Percentiles rank a stretch among this genome's conserved stretches.
These are phyloP conservation scores for Spinus olivaceus DNA, from an alignment of 2,797 vertebrate genomes.

Conservation along the genomic window DNA sequence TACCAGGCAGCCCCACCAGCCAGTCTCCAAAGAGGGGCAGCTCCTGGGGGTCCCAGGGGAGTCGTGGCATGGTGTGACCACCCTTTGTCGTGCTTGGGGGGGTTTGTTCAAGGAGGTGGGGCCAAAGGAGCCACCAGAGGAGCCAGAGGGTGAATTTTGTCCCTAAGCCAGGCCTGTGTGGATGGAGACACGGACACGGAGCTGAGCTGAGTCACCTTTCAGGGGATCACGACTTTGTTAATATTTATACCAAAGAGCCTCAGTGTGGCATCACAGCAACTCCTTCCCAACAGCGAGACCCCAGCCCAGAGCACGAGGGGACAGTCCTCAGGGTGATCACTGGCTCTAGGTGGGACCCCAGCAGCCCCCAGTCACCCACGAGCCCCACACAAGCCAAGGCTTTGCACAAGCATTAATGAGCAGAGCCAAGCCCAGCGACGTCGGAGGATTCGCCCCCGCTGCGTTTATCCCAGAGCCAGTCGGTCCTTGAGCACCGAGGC, in stretches of 20 bases:
- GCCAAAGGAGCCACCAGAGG: not conserved
- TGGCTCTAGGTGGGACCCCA: accelerated
- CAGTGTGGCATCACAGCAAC: accelerated
- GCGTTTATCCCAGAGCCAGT: not conserved
- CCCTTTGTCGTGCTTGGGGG: not conserved
- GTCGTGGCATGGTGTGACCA: accelerated
- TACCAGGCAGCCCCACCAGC: not conserved
- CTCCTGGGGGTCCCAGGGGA: not conserved
- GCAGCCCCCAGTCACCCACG: accelerated
- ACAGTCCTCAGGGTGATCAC: too few species aligned
- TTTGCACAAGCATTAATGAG: conserved; percentile 1
- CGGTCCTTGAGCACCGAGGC: not conserved
- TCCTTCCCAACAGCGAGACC: not conserved
- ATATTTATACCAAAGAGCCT: not conserved
- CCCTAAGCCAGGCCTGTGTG: not conserved
- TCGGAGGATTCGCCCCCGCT: not conserved
- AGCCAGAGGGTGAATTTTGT: not conserved
- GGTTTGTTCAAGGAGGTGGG: accelerated
- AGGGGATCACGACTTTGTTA: accelerated
- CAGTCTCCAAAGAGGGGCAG: accelerated
- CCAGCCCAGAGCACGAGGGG: accelerated
- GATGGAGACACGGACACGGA: accelerated
- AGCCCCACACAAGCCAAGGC: not conserved
- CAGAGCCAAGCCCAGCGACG: not conserved
- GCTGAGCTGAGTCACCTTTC: not conserved